A percentile compares a stretch with the other conserved stretches of the same genome.
Conservation (phyloP, 2,888 invertebrate genomes). For the Tribolium freemani region DNA sequence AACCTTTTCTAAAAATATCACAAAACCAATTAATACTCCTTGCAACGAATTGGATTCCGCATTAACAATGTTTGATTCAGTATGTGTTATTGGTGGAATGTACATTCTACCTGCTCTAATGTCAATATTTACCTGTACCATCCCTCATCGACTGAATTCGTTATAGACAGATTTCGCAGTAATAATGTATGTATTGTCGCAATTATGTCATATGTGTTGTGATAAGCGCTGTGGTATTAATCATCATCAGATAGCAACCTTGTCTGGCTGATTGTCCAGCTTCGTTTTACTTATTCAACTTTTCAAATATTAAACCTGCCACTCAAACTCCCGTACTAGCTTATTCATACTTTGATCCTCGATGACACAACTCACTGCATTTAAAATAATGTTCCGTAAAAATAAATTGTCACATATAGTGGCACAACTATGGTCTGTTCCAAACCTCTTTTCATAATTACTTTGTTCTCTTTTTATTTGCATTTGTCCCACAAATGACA, state of each 20-base stretch:
- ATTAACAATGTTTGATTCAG: neutral
- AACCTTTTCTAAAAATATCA: neutral
- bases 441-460: no score
- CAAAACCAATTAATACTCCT: neutral
- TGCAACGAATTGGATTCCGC: neutral
- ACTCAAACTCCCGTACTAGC: neutral
- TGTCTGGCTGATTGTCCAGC: neutral
- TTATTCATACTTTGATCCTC: neutral
- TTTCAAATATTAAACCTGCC: neutral
- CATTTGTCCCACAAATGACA: neutral
- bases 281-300: neutral
- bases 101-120: neutral
- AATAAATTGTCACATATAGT: no score
- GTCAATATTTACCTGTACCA: neutral
- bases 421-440: no score
- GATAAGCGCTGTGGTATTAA: neutral
- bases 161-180: neutral
- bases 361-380: neutral
- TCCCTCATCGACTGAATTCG: neutral
- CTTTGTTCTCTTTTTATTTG: no score
- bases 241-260: neutral
- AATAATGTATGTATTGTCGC: neutral
- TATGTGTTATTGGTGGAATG: neutral
- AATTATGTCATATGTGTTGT: neutral
- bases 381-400: no score